Conservation (phyloP, 2,113 vertebrate species). For the Tapirus terrestris region DNA sequence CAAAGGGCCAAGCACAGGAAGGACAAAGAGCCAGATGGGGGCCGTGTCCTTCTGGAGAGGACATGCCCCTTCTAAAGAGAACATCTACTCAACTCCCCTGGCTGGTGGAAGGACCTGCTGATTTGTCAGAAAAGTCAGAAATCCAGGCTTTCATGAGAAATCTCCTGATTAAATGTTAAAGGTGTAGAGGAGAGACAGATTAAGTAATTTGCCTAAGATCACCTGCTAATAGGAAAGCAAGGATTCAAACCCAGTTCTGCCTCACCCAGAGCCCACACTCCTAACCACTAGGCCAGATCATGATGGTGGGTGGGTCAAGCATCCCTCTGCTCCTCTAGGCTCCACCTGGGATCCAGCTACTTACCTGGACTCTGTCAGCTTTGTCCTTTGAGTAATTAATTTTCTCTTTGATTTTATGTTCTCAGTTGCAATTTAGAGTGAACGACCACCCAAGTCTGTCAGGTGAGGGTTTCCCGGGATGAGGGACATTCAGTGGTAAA, state of each 20-base stretch:
- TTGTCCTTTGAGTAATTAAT: background rate
- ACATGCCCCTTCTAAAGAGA: background rate
- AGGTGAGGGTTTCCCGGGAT: background rate
- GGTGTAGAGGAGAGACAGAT: background rate
- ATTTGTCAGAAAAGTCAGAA: background rate
- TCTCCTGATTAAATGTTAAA: conserved; percentile 8
- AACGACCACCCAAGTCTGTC: background rate
- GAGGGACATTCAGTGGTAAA: background rate
- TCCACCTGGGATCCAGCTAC: background rate
- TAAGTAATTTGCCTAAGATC: background rate
- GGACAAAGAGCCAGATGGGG: background rate
- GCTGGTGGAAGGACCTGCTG: background rate
- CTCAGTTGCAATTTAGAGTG: conserved; percentile 22
- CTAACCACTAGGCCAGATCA: background rate
- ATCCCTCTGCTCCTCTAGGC: background rate
- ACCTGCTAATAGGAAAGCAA: background rate
- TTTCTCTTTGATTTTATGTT: background rate
- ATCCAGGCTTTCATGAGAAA: background rate
- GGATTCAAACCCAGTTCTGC: background rate
- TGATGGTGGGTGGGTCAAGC: too few relatives aligned
- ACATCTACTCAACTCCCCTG: background rate
- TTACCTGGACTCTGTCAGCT: background rate
- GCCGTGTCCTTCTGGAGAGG: background rate
- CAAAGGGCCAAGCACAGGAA: background rate
- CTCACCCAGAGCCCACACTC: background rate